Conservation (phyloP, 2,113 vertebrate species). For the Petrocephalus microphthalmus region DNA sequence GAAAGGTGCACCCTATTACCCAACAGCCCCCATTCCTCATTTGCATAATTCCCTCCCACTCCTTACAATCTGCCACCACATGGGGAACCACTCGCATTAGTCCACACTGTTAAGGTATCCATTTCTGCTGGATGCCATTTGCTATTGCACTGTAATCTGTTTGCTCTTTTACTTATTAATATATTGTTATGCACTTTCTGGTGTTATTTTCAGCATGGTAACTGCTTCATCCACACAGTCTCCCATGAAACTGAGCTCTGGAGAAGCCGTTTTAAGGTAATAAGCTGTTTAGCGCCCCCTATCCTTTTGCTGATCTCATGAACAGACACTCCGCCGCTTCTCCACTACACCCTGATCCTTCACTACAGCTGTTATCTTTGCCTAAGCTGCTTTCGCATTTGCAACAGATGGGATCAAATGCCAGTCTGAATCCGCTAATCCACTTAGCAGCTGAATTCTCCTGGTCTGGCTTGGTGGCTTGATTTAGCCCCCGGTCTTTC, state of each 20-base stretch:
- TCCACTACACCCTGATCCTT: not conserved
- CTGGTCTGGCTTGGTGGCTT: not conserved
- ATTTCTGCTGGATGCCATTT: not conserved
- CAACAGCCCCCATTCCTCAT: not conserved
- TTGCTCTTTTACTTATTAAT: not conserved
- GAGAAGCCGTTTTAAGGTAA: not conserved
- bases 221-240: not conserved
- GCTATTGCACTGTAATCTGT: not conserved
- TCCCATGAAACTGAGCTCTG: not conserved
- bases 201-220: not conserved
- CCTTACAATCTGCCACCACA: not conserved
- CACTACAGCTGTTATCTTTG: not conserved
- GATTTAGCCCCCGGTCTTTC: not conserved
- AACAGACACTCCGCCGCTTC: not conserved
- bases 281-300: not conserved
- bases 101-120: not conserved
- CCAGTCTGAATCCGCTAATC: constrained; percentile 11
- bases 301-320: not conserved
- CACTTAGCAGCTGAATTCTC: not conserved
- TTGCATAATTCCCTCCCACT: not conserved
- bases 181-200: not conserved
- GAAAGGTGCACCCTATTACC: not conserved
- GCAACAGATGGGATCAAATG: constrained; percentile 16
- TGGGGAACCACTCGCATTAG: not conserved
- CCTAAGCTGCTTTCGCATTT: constrained; percentile 12